phyloP scores from a whole-genome alignment of 2,113 vertebrate species.

The Setophaga kirtlandii region DNA sequence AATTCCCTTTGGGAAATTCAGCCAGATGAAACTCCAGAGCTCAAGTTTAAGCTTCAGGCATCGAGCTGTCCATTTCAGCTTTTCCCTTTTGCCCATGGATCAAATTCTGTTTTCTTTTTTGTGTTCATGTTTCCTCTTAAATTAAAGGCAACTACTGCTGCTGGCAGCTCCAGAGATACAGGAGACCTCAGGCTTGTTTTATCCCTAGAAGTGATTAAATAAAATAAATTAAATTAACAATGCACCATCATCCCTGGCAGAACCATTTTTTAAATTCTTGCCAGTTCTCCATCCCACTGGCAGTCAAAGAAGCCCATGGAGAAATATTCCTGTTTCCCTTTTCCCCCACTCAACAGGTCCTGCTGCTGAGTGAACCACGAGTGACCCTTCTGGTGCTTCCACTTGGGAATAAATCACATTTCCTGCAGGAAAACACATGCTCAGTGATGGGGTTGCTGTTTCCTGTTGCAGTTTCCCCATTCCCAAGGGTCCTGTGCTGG shows the following conservation, averaged over 20 bases:
- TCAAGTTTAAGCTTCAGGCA: not conserved
- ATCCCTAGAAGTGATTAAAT: not conserved
- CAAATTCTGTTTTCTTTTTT: not conserved
- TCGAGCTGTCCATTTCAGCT: not conserved
- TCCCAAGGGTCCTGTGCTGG: not conserved
- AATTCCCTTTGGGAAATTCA: not conserved
- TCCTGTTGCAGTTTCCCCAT: not conserved
- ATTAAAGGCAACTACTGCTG: not conserved
- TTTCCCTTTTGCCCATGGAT: not conserved
- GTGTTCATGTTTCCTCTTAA: not conserved
- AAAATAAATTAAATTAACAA: not conserved
- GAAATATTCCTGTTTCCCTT: not conserved
- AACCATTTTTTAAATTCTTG: not conserved
- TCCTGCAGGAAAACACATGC: not conserved
- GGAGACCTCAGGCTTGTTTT: not conserved
- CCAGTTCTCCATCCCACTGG: not conserved
- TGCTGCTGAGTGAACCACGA: not conserved
- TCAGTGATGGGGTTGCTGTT: not conserved
- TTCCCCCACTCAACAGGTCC: not conserved
- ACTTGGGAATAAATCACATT: not conserved
- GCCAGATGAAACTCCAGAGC: not conserved
- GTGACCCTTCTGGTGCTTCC: not conserved
- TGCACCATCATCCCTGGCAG: not conserved
- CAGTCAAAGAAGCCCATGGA: not conserved
- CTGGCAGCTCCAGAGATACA: not conserved